Evolutionary conservation across 2,113 vertebrate species (phyloP), one percentile per base, ranked within the genome.

Genomic region (Podiceps cristatus): DNA sequence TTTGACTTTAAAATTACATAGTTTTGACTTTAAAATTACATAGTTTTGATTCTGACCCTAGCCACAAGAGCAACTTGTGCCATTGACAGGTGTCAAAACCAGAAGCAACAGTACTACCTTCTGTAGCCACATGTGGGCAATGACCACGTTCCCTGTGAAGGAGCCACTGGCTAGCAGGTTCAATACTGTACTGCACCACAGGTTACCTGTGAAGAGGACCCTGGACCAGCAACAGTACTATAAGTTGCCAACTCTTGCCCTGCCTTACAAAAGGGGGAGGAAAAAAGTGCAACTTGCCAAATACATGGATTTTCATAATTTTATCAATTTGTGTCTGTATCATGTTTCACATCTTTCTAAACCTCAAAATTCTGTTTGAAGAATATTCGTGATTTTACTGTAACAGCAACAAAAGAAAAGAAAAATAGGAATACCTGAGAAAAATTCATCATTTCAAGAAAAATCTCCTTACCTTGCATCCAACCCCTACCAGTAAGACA

Each of bases 151-250:
- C 35, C 62, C 40, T 23, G 15, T 3, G 37, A 71, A 83, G 33
- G 5, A 25, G 72, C 5, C 24, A 5, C 67, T 18, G 15, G 19
- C 19, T 4, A 9, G 24, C 42, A 49, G 27, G 47, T 44, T 40
- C 58, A 27, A 3, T 8, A 40, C 0, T 0, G 40, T 7, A 7
- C 29, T 56, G 63, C 50, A 12, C 47, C 56, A 24, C 0, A 0
- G 10, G 7, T 7, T 31, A 52, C 52, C 40, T 23, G 55, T 2
- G 27, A 78, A 86, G 13, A 75, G 35, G 27, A 78, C 7, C 6
- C 25, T 8, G 5, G 24, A 50, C 31, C 67, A 40, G 18, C 25
- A 74, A 24, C 28, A 64, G 16, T 4, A 44, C 20, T 31, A 22
- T 3, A 37, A 18, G 12, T 1, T 18, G 31, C 13, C 47, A 62